Conservation (phyloP, 2,797 vertebrate species). For the Eulemur mongoz region DNA sequence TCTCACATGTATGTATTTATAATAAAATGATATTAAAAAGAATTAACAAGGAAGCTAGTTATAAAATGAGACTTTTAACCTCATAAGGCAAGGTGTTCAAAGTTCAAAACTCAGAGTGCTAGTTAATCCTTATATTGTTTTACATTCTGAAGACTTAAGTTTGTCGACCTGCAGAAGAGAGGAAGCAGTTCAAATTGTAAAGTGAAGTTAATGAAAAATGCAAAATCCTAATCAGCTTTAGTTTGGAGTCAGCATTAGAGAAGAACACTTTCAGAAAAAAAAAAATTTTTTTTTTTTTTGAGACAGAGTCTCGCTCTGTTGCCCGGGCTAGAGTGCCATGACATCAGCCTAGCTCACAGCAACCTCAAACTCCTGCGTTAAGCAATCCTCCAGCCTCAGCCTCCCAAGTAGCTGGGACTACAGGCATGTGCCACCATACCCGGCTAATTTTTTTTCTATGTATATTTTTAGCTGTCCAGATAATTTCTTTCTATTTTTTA, state of each 20-base stretch:
- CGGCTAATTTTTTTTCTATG: too few species aligned
- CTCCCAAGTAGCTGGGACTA: too few species aligned
- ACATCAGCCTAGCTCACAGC: too few species aligned
- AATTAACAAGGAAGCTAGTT: background rate
- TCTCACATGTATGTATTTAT: background rate
- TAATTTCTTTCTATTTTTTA: too few species aligned
- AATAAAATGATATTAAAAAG: background rate
- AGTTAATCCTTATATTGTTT: background rate
- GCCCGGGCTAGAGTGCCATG: too few species aligned
- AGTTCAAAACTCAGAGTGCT: background rate
- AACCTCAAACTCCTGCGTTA: too few species aligned
- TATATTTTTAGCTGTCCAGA: too few species aligned
- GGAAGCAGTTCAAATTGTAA: background rate
- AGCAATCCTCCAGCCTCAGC: too few species aligned
- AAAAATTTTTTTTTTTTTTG: too few species aligned
- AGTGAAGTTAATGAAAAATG: constrained; percentile 37
- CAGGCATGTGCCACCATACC: too few species aligned
- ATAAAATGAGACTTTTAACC: background rate
- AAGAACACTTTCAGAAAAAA: constrained; percentile 34
- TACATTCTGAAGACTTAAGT: constrained; percentile 16
- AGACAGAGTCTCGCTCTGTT: too few species aligned
- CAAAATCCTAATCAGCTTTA: background rate
- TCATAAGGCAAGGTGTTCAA: background rate
- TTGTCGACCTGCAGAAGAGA: background rate
- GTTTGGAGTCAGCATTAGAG: background rate